These are phyloP conservation scores for Rhogogaster chlorosoma DNA, from an alignment of 2,888 invertebrate genomes.

Conservation along the genomic window DNA sequence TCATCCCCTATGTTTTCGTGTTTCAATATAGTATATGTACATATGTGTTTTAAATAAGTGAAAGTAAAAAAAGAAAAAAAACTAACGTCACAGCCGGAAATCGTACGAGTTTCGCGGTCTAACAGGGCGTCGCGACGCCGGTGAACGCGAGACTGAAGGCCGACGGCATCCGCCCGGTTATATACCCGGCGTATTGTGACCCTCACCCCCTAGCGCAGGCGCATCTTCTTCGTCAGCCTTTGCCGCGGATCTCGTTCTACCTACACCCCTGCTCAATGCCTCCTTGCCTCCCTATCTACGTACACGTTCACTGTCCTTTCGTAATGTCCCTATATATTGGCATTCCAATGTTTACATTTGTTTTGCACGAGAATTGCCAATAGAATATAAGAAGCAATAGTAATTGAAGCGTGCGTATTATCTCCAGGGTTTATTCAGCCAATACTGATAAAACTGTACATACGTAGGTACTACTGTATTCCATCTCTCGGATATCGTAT, in stretches of 20 bases:
- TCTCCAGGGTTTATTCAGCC: not conserved
- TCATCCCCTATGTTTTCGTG: not conserved
- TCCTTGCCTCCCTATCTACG: constrained; percentile 58
- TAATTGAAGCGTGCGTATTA: constrained; percentile 25
- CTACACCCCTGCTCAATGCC: constrained; percentile 34
- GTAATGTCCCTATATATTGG: constrained; percentile 54
- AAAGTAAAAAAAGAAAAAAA: constrained; percentile 1
- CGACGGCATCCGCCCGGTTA: constrained; percentile 76
- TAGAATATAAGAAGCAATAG: not conserved
- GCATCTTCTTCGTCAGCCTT: constrained; percentile 63
- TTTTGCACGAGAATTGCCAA: constrained; percentile 18
- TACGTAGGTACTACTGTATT: not conserved
- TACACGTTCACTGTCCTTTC: constrained; percentile 59
- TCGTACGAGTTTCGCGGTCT: constrained; percentile 28
- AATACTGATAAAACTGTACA: not conserved
- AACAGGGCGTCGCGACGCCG: constrained; percentile 65
- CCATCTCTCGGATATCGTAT: not conserved
- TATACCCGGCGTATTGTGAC: constrained; percentile 76
- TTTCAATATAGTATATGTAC: not conserved
- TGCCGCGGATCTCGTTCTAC: constrained; percentile 49
- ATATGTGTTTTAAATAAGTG: not conserved
- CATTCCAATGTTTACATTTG: constrained; percentile 51
- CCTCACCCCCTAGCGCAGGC: constrained; percentile 75
- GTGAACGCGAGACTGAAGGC: constrained; percentile 74
- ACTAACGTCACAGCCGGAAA: constrained; percentile 43